Evolutionary conservation across 2,113 vertebrate species (phyloP).

Genomic region (Oreochromis niloticus): DNA sequence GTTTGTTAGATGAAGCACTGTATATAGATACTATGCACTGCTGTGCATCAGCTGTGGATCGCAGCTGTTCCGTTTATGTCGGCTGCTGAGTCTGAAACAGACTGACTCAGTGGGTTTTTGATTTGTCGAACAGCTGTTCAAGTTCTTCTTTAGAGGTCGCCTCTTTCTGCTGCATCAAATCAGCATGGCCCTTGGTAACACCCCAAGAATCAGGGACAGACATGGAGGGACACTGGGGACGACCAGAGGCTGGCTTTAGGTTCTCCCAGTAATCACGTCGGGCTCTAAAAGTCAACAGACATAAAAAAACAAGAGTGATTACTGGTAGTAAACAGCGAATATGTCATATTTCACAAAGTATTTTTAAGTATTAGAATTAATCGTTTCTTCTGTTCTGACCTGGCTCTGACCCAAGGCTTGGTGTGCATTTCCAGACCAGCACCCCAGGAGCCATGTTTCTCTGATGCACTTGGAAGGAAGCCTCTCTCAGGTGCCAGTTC

Average conservation of each 20-base stretch:
- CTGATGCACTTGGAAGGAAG: conserved; percentile 71
- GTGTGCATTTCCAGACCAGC: conserved; percentile 90
- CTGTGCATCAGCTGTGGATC: neutral
- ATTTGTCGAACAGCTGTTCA: conserved; percentile 55
- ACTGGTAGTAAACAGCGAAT: neutral
- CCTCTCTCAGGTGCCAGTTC: conserved; percentile 87
- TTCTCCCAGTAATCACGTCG: conserved; percentile 87
- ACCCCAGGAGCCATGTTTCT: conserved; percentile 94
- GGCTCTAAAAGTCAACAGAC: conserved; percentile 68
- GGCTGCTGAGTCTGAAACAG: neutral
- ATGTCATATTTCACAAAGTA: neutral
- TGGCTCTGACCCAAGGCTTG: conserved; percentile 91
- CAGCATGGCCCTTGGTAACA: conserved; percentile 82
- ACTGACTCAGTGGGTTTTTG: conserved; percentile 50
- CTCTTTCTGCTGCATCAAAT: conserved; percentile 91
- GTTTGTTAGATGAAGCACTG: neutral
- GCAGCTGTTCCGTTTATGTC: neutral
- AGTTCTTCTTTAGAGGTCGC: conserved; percentile 75
- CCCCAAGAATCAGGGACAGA: conserved; percentile 84
- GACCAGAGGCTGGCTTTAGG: conserved; percentile 83
- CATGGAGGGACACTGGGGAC: conserved; percentile 81
- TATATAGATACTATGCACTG: neutral
- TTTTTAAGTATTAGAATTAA: neutral
- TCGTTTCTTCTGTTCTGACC: conserved; percentile 77
- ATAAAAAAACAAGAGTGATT: neutral